A percentile compares a stretch with the other conserved stretches of the same genome.
These are phyloP conservation scores for Pseudopleuronectes americanus DNA, from an alignment of 2,797 vertebrate species.

Conservation along the genomic window DNA sequence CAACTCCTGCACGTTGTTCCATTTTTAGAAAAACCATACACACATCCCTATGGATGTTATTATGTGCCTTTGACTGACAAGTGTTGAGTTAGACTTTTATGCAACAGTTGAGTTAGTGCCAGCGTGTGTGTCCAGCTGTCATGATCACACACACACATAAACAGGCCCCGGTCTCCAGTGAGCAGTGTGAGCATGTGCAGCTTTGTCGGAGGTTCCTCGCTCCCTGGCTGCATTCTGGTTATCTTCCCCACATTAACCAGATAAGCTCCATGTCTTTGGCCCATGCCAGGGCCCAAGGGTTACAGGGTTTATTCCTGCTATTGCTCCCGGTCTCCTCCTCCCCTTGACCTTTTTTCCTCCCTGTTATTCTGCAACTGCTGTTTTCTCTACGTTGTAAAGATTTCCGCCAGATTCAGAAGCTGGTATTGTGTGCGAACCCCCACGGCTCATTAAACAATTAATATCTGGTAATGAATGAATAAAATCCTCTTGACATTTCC, in stretches of 20 bases:
- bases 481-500: not conserved
- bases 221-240: slow-evolving; percentile 62
- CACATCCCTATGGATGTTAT: slow-evolving; percentile 59
- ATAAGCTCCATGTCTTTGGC: slow-evolving; percentile 70
- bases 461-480: slow-evolving; percentile 12
- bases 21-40: slow-evolving; percentile 31
- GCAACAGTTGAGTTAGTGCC: slow-evolving; percentile 66
- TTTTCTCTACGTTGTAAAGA: slow-evolving; percentile 36
- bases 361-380: slow-evolving; percentile 50
- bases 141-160: slow-evolving; percentile 39
- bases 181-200: slow-evolving; percentile 56
- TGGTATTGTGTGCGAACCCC: not conserved
- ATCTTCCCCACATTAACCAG: slow-evolving; percentile 73
- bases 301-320: slow-evolving; percentile 66
- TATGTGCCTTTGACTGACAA: slow-evolving; percentile 70
- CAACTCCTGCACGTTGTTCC: slow-evolving; percentile 31
- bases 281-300: slow-evolving; percentile 58
- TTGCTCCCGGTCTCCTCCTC: slow-evolving; percentile 53
- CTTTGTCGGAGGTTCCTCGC: slow-evolving; percentile 53
- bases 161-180: slow-evolving; percentile 47
- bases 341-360: slow-evolving; percentile 46
- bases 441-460: not conserved
- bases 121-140: slow-evolving; percentile 72
- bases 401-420: slow-evolving; percentile 22
- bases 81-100: slow-evolving; percentile 69